Evolutionary conservation across 2,113 vertebrate genomes (phyloP), one percentile per base, ranked within the genome.

Genomic region (Caretta caretta): DNA sequence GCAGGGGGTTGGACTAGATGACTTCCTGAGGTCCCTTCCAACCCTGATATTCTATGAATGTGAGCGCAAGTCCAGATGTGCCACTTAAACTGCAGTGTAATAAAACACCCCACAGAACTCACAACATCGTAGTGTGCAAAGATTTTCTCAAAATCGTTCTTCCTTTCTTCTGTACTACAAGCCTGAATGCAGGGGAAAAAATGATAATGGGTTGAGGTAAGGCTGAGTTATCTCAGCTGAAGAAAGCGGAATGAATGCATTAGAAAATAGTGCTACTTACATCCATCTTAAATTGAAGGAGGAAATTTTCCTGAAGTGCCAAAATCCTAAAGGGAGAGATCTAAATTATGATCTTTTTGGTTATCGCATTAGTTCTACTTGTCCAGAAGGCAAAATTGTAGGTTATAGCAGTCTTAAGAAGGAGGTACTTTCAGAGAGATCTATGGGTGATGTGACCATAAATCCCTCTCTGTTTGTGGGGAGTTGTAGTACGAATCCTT

Each of bases 91-190:
- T 53, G 10, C 49, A 29, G 29, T 91, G 69, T 86, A 86, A 88
- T 92, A 65, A 38, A 86, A 75, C 1, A 90, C n/a, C n/a, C 57
- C 54, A 62, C 19, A 16, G 8, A 50, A 99, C 99, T 99, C 98
- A 99, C 99, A 89, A 99, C 99, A 2, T 99, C 99, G 0, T 99
- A 99, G 96, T 99, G 99, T 49, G 98, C 91, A 96, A 99, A 99
- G 91, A 99, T 99, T 96, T 99, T 99, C 95, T 99, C 99, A 97
- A 99, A 99, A 97, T 99, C 99, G 93, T 98, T 98, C 84, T 98
- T 99, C 88, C 99, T 98, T 96, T 99, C 99, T 9, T 98, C 98
- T 3, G 98, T 97, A 95, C 98, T 99, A 89, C 96, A 98, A 62
- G 99, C 99, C 99, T 99, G 90, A 5, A 12, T 35, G 59, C 0